Conservation (phyloP, 2,113 vertebrate genomes). For the Psittacara wagleri region DNA sequence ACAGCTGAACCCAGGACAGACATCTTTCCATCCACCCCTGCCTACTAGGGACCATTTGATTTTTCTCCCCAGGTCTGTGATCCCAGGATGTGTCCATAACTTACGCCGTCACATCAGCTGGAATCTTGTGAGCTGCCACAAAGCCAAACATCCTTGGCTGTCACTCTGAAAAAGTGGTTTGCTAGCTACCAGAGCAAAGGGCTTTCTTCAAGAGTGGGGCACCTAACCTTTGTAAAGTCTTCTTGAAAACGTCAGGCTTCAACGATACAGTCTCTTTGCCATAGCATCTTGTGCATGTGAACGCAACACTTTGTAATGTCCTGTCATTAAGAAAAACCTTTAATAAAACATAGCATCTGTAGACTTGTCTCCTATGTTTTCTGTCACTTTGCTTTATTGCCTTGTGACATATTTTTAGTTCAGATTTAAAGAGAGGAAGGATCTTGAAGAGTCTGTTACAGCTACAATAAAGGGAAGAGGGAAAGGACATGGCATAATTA, state of each 20-base stretch:
- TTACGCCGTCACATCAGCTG: not conserved
- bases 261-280: not conserved
- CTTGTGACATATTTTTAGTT: slow-evolving; percentile 13
- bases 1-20: not conserved
- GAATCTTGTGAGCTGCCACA: rapidly evolving
- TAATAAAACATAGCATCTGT: not conserved
- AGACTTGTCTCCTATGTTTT: not conserved
- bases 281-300: not conserved
- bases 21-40: too few relatives aligned
- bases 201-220: rapidly evolving
- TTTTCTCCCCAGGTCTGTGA: not conserved
- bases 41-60: not conserved
- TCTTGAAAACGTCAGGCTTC: not conserved
- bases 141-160: not conserved
- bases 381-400: slow-evolving; percentile 24
- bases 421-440: slow-evolving; percentile 3
- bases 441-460: not conserved
- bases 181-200: not conserved
- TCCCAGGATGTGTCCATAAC: rapidly evolving
- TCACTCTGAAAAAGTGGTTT: not conserved
- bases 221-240: not conserved
- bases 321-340: not conserved
- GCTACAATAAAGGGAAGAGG: not conserved
- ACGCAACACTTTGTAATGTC: not conserved
- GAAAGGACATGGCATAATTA: not conserved